Conservation (phyloP, 2,797 vertebrate genomes). For the Ctenochaetus hawaiiensis region DNA sequence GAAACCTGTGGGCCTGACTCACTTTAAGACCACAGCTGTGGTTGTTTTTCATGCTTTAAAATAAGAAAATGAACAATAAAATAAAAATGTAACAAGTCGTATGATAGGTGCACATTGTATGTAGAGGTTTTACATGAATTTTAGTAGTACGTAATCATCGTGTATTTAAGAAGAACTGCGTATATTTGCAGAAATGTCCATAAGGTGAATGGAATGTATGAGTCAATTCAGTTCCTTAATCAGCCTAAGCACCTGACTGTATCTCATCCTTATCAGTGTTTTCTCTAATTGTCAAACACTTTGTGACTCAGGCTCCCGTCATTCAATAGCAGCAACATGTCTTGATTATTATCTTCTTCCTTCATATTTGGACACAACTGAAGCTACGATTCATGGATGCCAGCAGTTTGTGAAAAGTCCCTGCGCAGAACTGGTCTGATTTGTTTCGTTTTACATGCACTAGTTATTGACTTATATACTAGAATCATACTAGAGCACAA, state of each 20-base stretch:
- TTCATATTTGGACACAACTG: slow-evolving; percentile 2
- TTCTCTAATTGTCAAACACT: neutral
- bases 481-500: neutral
- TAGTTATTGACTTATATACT: neutral
- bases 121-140: neutral
- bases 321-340: neutral
- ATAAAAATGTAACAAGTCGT: neutral
- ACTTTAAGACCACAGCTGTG: neutral
- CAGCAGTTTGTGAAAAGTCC: slow-evolving; percentile 42
- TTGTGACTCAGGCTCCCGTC: slow-evolving; percentile 32
- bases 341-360: slow-evolving; percentile 5
- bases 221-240: slow-evolving; percentile 20
- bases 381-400: neutral
- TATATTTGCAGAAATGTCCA: neutral
- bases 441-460: slow-evolving; percentile 1
- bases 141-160: neutral
- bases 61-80: neutral
- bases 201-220: slow-evolving; percentile 7
- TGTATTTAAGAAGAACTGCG: neutral
- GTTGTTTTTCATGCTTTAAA: neutral
- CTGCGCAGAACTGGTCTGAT: neutral
- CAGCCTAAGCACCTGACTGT: neutral
- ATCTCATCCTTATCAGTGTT: slow-evolving; percentile 28
- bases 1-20: neutral
- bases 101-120: neutral